A percentile compares a stretch with the other conserved stretches of the same genome.
phyloP scores from a whole-genome alignment of 2,888 invertebrate species.

The Mamestra brassicae region DNA sequence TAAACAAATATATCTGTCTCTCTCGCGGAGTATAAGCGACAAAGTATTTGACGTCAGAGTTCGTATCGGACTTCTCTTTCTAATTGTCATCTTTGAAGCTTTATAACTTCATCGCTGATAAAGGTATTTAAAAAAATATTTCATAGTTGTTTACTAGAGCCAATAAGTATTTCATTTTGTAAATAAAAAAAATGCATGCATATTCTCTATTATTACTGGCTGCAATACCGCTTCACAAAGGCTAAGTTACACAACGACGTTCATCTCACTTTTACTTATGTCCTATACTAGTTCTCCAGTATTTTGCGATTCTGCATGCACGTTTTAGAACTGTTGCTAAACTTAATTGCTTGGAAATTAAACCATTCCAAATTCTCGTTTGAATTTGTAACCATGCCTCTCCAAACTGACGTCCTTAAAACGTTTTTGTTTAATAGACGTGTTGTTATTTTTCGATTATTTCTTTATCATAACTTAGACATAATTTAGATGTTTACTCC shows the following conservation, averaged over 20 bases:
- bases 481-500: neutral
- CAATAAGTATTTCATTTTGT: no score
- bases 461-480: neutral
- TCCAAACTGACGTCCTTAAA: neutral
- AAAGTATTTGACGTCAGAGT: no score
- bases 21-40: no score
- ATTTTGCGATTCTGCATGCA: constrained; percentile 52
- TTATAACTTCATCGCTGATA: no score
- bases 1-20: no score
- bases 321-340: constrained; percentile 20
- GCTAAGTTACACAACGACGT: constrained; percentile 35
- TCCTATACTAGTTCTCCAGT: constrained; percentile 46
- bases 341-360: constrained; percentile 37
- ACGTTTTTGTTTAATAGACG: neutral
- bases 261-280: constrained; percentile 49
- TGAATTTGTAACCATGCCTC: neutral
- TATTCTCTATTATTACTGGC: neutral
- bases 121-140: no score
- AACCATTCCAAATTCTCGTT: constrained; percentile 21
- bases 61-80: no score
- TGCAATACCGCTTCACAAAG: constrained; percentile 13
- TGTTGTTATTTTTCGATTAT: neutral
- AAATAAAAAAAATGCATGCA: no score
- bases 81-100: no score
- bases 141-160: no score